Conservation (phyloP, 2,888 invertebrate species). For the Dynastes tityus region DNA sequence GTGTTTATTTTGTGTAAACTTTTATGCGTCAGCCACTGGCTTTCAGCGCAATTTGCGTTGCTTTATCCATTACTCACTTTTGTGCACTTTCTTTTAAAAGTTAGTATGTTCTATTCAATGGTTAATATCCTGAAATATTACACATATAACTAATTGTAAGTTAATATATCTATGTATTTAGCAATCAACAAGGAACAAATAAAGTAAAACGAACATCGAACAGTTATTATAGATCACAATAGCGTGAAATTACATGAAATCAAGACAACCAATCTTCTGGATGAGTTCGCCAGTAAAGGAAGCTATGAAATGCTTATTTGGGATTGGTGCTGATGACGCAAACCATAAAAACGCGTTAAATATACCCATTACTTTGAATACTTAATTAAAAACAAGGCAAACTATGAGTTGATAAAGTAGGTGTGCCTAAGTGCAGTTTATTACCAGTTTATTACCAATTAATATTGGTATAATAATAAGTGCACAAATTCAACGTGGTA, state of each 20-base stretch:
- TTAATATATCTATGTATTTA: not conserved
- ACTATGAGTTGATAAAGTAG: not conserved
- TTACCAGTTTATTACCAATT: not conserved
- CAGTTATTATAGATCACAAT: not conserved
- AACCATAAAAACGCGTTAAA: conserved; percentile 21
- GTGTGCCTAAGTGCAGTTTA: not conserved
- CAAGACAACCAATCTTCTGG: conserved; percentile 41
- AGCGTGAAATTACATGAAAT: conserved; percentile 39
- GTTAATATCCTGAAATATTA: too few species aligned
- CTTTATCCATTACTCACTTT: too few species aligned
- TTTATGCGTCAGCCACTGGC: too few species aligned
- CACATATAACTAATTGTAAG: too few species aligned
- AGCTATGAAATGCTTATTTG: conserved; percentile 30
- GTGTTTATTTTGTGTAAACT: too few species aligned
- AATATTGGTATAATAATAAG: not conserved
- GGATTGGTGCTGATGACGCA: conserved; percentile 24
- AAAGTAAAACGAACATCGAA: not conserved
- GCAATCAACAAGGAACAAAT: not conserved
- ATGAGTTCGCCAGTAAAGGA: conserved; percentile 25
- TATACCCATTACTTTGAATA: not conserved
- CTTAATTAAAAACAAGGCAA: conserved; percentile 3
- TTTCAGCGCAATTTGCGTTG: too few species aligned
- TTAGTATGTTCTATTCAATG: too few species aligned
- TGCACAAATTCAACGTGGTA: not conserved
- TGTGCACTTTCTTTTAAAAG: too few species aligned